Conservation (phyloP, 2,888 invertebrate genomes). For the Ophion costatus region DNA sequence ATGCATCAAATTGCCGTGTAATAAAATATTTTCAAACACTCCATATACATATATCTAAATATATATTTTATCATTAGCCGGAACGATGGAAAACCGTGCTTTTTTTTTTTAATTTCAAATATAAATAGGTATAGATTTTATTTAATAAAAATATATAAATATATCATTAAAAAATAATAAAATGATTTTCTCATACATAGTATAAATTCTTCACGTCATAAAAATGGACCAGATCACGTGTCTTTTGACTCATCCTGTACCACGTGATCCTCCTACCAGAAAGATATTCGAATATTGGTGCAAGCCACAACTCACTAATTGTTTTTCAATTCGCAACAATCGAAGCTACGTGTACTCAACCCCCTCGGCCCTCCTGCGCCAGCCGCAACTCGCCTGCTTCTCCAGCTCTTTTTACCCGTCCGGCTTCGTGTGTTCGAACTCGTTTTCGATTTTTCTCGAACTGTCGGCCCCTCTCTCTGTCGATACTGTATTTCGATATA, state of each 20-base stretch:
- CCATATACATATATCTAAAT: no score
- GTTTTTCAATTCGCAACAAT: conserved; percentile 81
- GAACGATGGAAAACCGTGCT: no score
- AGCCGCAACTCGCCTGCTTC: background rate
- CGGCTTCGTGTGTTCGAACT: conserved; percentile 16
- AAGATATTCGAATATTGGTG: conserved; percentile 62
- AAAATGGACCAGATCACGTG: background rate
- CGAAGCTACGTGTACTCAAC: conserved; percentile 69
- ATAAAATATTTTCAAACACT: no score
- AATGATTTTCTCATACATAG: background rate
- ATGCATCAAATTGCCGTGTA: no score
- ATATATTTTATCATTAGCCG: no score
- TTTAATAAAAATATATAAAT: background rate
- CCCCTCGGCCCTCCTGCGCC: background rate
- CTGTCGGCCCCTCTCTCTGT: conserved; percentile 15
- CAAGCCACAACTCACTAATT: conserved; percentile 80
- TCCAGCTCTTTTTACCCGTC: conserved; percentile 56
- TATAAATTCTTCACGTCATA: background rate
- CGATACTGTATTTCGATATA: conserved; percentile 14
- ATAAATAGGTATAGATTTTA: no score
- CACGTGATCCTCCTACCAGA: conserved; percentile 1
- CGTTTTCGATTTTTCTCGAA: conserved; percentile 50
- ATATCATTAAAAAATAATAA: no score
- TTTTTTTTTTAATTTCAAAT: no score
- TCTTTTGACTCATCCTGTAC: conserved; percentile 19